These are phyloP conservation scores for Cinclus cinclus DNA, from an alignment of 2,113 vertebrate genomes.

Conservation along the genomic window DNA sequence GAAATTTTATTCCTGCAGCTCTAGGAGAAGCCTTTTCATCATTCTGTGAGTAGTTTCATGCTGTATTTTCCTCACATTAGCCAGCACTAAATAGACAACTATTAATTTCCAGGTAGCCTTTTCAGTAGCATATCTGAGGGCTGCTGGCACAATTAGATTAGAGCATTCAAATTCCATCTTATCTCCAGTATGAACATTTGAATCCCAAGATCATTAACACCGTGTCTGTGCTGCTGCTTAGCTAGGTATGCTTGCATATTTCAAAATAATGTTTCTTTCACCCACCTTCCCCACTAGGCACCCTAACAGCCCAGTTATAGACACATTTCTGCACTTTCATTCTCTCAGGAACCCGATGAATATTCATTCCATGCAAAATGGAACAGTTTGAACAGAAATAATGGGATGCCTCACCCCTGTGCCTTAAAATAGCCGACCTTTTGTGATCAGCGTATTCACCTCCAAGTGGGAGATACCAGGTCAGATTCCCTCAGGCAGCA, in stretches of 20 bases:
- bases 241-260: background rate
- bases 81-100: background rate
- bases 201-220: background rate
- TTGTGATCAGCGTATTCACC: slow-evolving; percentile 2
- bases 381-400: slow-evolving; percentile 27
- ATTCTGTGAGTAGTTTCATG: background rate
- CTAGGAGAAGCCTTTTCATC: background rate
- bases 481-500: background rate
- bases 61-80: background rate
- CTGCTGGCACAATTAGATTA: background rate
- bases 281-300: background rate
- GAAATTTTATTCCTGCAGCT: background rate
- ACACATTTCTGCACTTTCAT: background rate
- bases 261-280: background rate
- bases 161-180: background rate
- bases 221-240: background rate
- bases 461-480: background rate
- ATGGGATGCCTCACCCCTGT: background rate
- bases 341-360: slow-evolving; percentile 15
- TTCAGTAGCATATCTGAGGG: background rate
- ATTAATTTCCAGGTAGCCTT: background rate
- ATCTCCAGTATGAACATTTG: background rate
- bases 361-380: slow-evolving; percentile 47
- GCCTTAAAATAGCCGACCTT: slow-evolving; percentile 2
- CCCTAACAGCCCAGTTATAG: background rate